Percentiles rank a stretch among this genome's conserved stretches.
These are phyloP conservation scores for Phortica magna DNA, from an alignment of 2,888 invertebrate species.

Conservation along the genomic window DNA sequence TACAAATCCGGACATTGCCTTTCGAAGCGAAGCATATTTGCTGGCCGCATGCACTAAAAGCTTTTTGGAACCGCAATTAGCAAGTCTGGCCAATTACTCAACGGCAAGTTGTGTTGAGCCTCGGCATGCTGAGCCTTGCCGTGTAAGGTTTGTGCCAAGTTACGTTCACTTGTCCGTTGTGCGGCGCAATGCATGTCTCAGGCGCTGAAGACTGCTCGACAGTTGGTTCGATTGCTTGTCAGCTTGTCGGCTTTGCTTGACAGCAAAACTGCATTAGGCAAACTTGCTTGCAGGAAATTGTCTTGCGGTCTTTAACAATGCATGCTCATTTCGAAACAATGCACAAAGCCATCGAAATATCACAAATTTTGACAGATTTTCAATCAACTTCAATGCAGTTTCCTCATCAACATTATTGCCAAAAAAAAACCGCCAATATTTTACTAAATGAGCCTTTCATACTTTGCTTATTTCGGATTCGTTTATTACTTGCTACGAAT, in stretches of 20 bases:
- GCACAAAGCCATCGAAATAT: no score
- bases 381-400: not conserved
- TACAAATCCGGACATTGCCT: not conserved
- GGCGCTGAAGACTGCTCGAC: not conserved
- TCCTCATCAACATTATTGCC: not conserved
- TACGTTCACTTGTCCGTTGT: no score
- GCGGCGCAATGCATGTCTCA: not conserved
- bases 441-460: not conserved
- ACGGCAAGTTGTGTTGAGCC: not conserved
- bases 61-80: conserved; percentile 29
- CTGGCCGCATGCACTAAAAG: conserved; percentile 15
- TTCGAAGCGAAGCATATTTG: not conserved
- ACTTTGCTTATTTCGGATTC: not conserved
- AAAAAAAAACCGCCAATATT: not conserved
- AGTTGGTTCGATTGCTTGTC: not conserved
- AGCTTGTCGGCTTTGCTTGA: conserved; percentile 6
- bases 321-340: not conserved
- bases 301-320: conserved; percentile 18
- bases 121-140: not conserved
- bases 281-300: conserved; percentile 6
- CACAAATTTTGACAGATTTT: conserved; percentile 2
- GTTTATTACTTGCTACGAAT: not conserved
- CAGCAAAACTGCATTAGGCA: conserved; percentile 29
- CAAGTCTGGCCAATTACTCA: conserved; percentile 18
- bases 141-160: not conserved